Evolutionary conservation across 2,888 invertebrate genomes (phyloP), one percentile per base, ranked within the genome.

Genomic region (Nomada goodeniana): DNA sequence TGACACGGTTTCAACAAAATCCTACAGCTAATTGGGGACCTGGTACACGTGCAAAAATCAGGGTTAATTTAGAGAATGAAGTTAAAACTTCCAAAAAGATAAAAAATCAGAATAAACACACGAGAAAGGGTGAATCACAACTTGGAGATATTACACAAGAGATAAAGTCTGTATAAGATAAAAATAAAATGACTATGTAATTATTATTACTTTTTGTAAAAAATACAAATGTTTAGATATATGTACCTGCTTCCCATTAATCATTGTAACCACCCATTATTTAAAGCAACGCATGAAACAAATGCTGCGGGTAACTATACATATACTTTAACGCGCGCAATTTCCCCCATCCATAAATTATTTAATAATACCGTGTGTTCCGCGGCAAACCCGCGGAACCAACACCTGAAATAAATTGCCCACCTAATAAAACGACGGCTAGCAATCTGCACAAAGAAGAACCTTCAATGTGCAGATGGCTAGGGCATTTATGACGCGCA

Each of bases 11-110:
- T 94, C 98, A 98, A 93, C 95, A 95, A 87, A 99, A 99, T 94
- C 99, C 99, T 0, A 94, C 96, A 44, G 96, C 96, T 0, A 95
- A 96, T 93, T 99, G 99, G 99, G 99, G 99, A 0, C 99, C 99
- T 0, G 98, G 98, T 65, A 96, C 97, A 0, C 95, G 96, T 87
- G 96, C 98, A 0, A 96, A 96, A 26, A 96, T 97, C 23, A 97
- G 97, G 97, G 61, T 86, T 9, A 68, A 86, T 65, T 74, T 84
- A 44, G 80, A 82, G 68, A 77, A 77, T 57, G 77, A 69, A 23
- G 94, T 95, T 13, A 96, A 95, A 91, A 94, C 95, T 82, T 91
- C 94, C 0, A 97, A 96, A 90, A 95, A 96, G 70, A 94, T 94
- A 85, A 94, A 93, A 44, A 96, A 97, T 91, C 97, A 97, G 91